A percentile compares a stretch with the other conserved stretches of the same genome.
phyloP scores from a whole-genome alignment of 2,888 invertebrate genomes.

The Stenolophus ochropezus region DNA sequence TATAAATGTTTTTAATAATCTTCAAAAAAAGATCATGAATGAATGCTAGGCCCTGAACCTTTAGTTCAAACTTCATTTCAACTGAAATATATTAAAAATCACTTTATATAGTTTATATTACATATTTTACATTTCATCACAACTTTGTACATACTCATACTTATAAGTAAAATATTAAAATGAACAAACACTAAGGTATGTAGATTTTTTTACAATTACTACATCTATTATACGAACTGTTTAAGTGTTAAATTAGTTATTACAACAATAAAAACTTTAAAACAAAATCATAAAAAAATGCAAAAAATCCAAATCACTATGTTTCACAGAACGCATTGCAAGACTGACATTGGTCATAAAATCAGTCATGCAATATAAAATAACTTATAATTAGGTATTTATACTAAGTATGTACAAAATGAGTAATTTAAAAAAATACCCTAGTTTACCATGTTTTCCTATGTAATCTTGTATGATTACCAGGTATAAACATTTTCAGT shows the following conservation, averaged over 20 bases:
- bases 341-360: neutral
- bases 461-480: neutral
- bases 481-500: neutral
- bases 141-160: neutral
- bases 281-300: too few relatives aligned
- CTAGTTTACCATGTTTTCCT: neutral
- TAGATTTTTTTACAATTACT: too few relatives aligned
- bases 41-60: neutral
- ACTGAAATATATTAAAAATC: neutral
- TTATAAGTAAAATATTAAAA: too few relatives aligned
- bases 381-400: neutral
- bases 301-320: neutral
- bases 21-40: neutral
- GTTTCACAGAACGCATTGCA: neutral
- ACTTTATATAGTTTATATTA: too few relatives aligned
- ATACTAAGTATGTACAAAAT: neutral
- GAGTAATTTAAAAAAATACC: neutral
- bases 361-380: neutral
- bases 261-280: too few relatives aligned
- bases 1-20: neutral
- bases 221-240: too few relatives aligned
- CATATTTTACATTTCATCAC: too few relatives aligned
- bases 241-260: too few relatives aligned
- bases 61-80: conserved; percentile 16
- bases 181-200: too few relatives aligned